A percentile compares a stretch with the other conserved stretches of the same genome.
phyloP scores from a whole-genome alignment of 2,113 vertebrate genomes.

The Cynocephalus volans region DNA sequence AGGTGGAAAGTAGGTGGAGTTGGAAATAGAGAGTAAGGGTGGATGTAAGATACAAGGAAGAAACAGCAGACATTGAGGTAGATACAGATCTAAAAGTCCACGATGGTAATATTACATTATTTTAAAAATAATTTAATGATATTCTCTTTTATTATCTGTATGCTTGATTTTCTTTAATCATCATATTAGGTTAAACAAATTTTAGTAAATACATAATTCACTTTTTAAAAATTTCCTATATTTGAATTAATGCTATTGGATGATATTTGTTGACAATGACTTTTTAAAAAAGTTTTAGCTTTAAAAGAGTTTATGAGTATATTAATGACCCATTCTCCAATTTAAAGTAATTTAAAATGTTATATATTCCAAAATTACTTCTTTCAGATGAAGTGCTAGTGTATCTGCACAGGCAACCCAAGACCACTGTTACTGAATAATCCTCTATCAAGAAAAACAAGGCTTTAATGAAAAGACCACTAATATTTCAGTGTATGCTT shows the following conservation, averaged over 20 bases:
- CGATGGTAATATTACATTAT: not conserved
- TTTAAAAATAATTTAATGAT: constrained; percentile 5
- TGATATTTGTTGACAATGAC: not conserved
- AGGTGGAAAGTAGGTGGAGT: not conserved
- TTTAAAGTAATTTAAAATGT: not conserved
- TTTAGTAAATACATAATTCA: not conserved
- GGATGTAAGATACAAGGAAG: not conserved
- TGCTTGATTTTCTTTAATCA: constrained; percentile 23
- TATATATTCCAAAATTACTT: not conserved
- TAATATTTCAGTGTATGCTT: not conserved
- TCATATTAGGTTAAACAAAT: not conserved
- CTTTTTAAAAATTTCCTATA: constrained; percentile 9
- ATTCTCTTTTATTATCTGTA: not conserved
- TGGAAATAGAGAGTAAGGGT: not conserved
- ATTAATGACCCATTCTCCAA: not conserved
- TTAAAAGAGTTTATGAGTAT: constrained; percentile 26
- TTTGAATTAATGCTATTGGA: not conserved
- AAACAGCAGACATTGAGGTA: not conserved
- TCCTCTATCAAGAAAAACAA: not conserved
- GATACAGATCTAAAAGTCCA: not conserved
- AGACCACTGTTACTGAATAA: not conserved
- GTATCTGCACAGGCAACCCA: not conserved
- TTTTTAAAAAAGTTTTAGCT: not conserved
- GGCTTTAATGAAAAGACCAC: not conserved
- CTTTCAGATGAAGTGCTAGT: not conserved